Percentiles rank a stretch among this genome's conserved stretches.
phyloP scores from a whole-genome alignment of 2,797 vertebrate species.

The Phaenicophaeus curvirostris region DNA sequence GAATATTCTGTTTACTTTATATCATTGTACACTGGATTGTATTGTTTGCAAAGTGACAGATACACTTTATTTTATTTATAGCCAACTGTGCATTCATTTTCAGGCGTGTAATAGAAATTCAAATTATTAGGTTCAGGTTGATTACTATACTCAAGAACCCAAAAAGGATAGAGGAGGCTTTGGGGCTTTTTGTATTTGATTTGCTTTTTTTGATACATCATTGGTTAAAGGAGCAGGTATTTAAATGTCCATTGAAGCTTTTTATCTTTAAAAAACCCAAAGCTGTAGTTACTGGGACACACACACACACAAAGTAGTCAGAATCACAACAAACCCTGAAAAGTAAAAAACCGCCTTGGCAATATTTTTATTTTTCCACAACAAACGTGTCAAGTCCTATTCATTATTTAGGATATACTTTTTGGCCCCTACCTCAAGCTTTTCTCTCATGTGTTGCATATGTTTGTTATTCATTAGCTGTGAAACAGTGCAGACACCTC shows the following conservation, averaged over 20 bases:
- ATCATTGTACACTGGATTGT: not conserved
- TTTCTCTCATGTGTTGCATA: not conserved
- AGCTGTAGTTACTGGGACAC: not conserved
- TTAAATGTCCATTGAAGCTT: not conserved
- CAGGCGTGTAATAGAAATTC: not conserved
- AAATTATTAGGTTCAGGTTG: not conserved
- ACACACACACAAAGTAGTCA: not conserved
- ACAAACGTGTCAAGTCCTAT: not conserved
- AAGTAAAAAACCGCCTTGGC: not conserved
- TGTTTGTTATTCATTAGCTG: not conserved
- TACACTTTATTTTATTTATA: constrained; percentile 1
- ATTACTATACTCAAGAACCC: not conserved
- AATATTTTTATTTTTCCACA: not conserved
- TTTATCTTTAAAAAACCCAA: not conserved
- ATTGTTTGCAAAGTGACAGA: constrained; percentile 16
- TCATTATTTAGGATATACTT: not conserved
- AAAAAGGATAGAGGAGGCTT: not conserved
- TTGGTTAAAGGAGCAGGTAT: not conserved
- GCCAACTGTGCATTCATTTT: constrained; percentile 4
- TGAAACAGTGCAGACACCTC: not conserved
- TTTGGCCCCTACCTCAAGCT: not conserved
- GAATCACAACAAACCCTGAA: not conserved
- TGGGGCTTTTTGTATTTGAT: not conserved
- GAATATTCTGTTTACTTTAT: constrained; percentile 52
- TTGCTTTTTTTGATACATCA: not conserved